Percentiles rank a stretch among this genome's conserved stretches.
Conservation (phyloP, 2,113 vertebrate genomes). For the Tringa solitaria region DNA sequence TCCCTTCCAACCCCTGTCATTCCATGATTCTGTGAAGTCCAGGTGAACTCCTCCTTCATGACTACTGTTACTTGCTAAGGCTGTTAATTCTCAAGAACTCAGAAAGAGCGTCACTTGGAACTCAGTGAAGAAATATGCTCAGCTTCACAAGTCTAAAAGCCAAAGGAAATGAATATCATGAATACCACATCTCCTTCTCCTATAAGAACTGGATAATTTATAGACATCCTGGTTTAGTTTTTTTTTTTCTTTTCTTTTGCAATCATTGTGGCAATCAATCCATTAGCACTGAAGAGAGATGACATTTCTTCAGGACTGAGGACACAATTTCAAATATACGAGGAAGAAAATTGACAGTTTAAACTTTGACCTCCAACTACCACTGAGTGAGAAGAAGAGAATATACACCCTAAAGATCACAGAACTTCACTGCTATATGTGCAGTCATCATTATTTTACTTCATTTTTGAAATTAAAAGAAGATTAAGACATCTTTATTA, state of each 20-base stretch:
- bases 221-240: neutral
- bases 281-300: neutral
- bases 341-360: neutral
- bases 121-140: neutral
- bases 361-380: neutral
- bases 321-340: neutral
- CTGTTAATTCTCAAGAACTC: neutral
- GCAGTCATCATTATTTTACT: neutral
- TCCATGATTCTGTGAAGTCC: neutral
- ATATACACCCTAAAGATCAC: neutral
- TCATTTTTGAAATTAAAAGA: neutral
- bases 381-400: neutral
- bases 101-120: neutral
- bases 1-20: neutral
- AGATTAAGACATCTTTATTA: conserved; percentile 9
- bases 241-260: neutral
- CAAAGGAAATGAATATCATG: neutral
- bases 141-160: neutral
- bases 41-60: neutral
- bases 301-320: neutral
- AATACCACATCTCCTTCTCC: neutral
- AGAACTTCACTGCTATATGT: neutral
- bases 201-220: neutral
- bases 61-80: neutral
- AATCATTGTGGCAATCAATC: neutral